phyloP scores from a whole-genome alignment of 1,140 invertebrate genomes.

The Ips nitidus region DNA sequence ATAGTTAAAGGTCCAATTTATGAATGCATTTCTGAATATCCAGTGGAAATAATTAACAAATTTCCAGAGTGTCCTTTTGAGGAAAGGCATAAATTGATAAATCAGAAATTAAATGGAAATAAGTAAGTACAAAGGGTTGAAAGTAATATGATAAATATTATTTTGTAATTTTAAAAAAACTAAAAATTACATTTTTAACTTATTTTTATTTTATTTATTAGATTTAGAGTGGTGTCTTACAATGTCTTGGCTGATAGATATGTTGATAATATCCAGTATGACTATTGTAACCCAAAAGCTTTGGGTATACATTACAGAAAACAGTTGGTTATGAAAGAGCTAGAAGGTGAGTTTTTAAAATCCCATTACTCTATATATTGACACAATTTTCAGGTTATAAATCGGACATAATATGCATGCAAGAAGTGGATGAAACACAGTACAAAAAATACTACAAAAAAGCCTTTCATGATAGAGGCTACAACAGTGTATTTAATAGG shows the following conservation, averaged over 20 bases:
- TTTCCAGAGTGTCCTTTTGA: conserved; percentile 72
- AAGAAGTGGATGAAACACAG: conserved; percentile 85
- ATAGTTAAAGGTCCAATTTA: conserved; percentile 1
- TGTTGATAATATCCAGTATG: conserved; percentile 76
- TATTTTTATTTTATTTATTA: conserved; percentile 52
- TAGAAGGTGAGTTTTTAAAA: conserved; percentile 61
- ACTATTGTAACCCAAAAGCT: conserved; percentile 78
- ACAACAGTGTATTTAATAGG: conserved; percentile 60
- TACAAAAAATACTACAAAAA: conserved; percentile 62
- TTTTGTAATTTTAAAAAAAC: not conserved
- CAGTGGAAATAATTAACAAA: conserved; percentile 66
- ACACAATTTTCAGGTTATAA: conserved; percentile 70
- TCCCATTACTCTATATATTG: not conserved
- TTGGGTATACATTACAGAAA: conserved; percentile 84
- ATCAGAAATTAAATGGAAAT: conserved; percentile 54
- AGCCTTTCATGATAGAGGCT: conserved; percentile 40
- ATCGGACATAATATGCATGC: conserved; percentile 84
- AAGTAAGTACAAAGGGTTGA: conserved; percentile 39
- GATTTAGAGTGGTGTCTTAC: conserved; percentile 82
- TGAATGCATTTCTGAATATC: conserved; percentile 52
- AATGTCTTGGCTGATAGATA: conserved; percentile 89
- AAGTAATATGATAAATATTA: too few species aligned
- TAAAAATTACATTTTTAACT: not conserved
- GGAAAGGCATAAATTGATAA: conserved; percentile 70
- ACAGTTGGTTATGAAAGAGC: conserved; percentile 79